Percentiles rank a stretch among this genome's conserved stretches.
These are phyloP conservation scores for Pachliopta kotzebuea DNA, from an alignment of 2,888 invertebrate species.

Conservation along the genomic window DNA sequence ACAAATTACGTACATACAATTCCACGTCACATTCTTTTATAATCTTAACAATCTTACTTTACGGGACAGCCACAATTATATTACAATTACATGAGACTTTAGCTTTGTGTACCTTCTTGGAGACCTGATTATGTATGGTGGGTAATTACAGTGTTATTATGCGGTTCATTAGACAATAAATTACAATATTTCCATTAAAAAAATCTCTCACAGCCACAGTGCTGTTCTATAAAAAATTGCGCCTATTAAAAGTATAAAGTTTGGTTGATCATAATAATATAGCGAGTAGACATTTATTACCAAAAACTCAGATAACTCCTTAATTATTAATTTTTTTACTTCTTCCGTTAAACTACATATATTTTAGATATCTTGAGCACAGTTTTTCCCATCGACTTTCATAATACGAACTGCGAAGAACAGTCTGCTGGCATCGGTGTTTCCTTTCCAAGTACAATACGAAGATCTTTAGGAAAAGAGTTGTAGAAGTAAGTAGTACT, in stretches of 20 bases:
- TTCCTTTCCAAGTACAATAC: too few species aligned
- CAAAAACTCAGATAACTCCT: not conserved
- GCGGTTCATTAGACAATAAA: slow-evolving; percentile 5
- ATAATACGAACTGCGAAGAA: too few species aligned
- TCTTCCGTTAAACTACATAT: too few species aligned
- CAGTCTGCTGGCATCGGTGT: too few species aligned
- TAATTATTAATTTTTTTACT: too few species aligned
- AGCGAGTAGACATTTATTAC: not conserved
- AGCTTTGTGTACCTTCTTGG: not conserved
- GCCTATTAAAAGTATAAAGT: not conserved
- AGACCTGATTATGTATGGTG: not conserved
- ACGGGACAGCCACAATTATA: not conserved
- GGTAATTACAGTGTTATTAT: slow-evolving; percentile 15
- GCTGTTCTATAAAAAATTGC: not conserved
- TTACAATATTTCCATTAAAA: slow-evolving; percentile 6
- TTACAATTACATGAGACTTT: not conserved
- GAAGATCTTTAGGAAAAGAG: too few species aligned
- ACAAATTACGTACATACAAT: not conserved
- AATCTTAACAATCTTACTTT: not conserved
- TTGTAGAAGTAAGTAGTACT: too few species aligned
- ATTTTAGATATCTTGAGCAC: too few species aligned
- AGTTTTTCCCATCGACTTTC: too few species aligned
- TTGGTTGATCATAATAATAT: not conserved
- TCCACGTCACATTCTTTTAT: not conserved
- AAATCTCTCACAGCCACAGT: not conserved